Evolutionary conservation across 2,113 vertebrate genomes (phyloP).

Genomic region (Mus spicilegus): DNA sequence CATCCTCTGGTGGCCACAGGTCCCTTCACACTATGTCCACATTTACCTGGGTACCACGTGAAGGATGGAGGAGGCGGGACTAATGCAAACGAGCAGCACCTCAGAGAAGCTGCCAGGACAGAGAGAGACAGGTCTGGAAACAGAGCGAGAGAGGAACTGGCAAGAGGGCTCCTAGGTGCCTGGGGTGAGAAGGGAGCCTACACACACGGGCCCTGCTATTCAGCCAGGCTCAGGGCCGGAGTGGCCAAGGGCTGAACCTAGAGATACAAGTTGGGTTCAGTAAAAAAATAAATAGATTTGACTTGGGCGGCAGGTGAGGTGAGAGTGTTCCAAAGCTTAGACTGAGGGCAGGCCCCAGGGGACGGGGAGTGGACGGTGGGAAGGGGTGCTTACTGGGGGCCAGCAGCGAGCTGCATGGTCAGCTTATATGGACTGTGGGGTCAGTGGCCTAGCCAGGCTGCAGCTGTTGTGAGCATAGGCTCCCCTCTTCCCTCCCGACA

Average conservation of each 20-base stretch:
- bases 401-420: constrained; percentile 75
- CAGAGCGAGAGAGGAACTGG: neutral
- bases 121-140: constrained; percentile 49
- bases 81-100: constrained; percentile 82
- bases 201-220: neutral
- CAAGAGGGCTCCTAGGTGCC: constrained; percentile 56
- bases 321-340: constrained; percentile 75
- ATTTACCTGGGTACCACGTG: constrained; percentile 81
- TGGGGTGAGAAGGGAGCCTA: constrained; percentile 30
- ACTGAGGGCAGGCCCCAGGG: constrained; percentile 57
- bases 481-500: constrained; percentile 65
- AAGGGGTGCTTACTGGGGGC: constrained; percentile 63
- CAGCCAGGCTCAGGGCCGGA: neutral
- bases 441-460: constrained; percentile 47
- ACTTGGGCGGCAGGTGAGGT: constrained; percentile 71
- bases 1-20: constrained; percentile 30
- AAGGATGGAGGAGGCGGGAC: constrained; percentile 73
- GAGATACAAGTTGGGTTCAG: constrained; percentile 58
- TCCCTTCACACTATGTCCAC: constrained; percentile 81
- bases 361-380: constrained; percentile 14
- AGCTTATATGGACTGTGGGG: constrained; percentile 94
- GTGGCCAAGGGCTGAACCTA: neutral
- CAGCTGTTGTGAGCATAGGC: neutral
- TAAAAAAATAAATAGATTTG: constrained; percentile 72
- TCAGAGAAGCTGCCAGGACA: constrained; percentile 84